These are phyloP conservation scores for Cirrhinus mrigala DNA, from an alignment of 2,797 vertebrate genomes.

Conservation along the genomic window DNA sequence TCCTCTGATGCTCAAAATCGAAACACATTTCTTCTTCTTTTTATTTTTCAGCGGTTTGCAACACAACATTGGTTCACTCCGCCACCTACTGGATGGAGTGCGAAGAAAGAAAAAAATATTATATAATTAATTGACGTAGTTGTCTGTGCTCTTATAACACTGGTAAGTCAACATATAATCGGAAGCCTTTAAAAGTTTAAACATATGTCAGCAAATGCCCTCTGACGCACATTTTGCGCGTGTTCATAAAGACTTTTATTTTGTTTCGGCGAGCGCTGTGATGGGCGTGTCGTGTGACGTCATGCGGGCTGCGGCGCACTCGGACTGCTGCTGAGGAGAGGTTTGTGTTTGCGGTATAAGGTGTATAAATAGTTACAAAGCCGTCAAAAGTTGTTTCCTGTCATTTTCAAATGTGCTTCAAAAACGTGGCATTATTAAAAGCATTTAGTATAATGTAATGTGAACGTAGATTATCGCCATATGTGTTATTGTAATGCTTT, in stretches of 20 bases:
- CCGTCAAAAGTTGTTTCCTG: background rate
- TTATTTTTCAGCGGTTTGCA: background rate
- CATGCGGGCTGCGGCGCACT: background rate
- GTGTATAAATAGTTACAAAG: background rate
- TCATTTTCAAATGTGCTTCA: background rate
- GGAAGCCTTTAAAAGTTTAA: background rate
- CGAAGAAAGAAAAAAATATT: background rate
- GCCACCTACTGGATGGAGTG: background rate
- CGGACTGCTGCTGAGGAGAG: background rate
- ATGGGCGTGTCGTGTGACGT: background rate
- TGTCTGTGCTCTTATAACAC: background rate
- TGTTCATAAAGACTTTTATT: background rate
- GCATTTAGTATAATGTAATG: background rate
- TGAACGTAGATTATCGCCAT: background rate
- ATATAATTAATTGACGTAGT: background rate
- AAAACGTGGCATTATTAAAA: too few species aligned
- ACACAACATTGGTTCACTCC: background rate
- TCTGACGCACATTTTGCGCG: too few species aligned
- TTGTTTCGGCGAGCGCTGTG: background rate
- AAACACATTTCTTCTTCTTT: background rate
- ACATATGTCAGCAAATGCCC: background rate
- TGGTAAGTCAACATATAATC: background rate
- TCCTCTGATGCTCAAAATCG: background rate
- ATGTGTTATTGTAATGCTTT: background rate
- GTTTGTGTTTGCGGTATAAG: background rate